phyloP scores from a whole-genome alignment of 2,888 invertebrate species.

The Idaea biselata region DNA sequence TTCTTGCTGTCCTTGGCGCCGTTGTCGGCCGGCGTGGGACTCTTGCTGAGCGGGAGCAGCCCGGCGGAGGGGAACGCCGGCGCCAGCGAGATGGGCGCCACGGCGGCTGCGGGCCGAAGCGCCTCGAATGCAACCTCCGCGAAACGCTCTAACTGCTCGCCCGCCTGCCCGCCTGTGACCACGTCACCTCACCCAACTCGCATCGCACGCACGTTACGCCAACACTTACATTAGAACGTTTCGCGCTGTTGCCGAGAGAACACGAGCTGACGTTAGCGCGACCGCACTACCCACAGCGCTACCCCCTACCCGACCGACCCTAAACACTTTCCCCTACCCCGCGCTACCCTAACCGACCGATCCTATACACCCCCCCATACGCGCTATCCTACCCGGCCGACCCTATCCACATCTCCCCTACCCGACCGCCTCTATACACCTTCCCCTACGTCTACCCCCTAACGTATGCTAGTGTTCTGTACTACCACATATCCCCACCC shows the following conservation, averaged over 20 bases:
- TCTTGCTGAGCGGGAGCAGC: slow-evolving; percentile 89
- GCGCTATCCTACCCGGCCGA: slow-evolving; percentile 35
- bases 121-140: slow-evolving; percentile 88
- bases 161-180: slow-evolving; percentile 22
- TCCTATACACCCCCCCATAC: not conserved
- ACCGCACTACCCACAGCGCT: slow-evolving; percentile 29
- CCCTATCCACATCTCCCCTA: not conserved
- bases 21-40: slow-evolving; percentile 88
- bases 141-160: slow-evolving; percentile 83
- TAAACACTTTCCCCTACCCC: not conserved
- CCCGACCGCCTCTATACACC: not conserved
- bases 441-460: not conserved
- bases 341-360: not conserved
- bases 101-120: slow-evolving; percentile 83
- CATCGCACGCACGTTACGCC: slow-evolving; percentile 20
- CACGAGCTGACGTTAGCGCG: slow-evolving; percentile 38
- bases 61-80: slow-evolving; percentile 84
- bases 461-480: too few relatives aligned
- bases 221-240: slow-evolving; percentile 65
- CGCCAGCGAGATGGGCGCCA: slow-evolving; percentile 93
- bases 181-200: slow-evolving; percentile 25
- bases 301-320: slow-evolving; percentile 18
- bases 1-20: slow-evolving; percentile 91
- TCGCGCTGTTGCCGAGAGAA: slow-evolving; percentile 66
- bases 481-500: too few relatives aligned